These are phyloP conservation scores for Amiota mariae DNA, from an alignment of 2,888 invertebrate species.

Conservation along the genomic window DNA sequence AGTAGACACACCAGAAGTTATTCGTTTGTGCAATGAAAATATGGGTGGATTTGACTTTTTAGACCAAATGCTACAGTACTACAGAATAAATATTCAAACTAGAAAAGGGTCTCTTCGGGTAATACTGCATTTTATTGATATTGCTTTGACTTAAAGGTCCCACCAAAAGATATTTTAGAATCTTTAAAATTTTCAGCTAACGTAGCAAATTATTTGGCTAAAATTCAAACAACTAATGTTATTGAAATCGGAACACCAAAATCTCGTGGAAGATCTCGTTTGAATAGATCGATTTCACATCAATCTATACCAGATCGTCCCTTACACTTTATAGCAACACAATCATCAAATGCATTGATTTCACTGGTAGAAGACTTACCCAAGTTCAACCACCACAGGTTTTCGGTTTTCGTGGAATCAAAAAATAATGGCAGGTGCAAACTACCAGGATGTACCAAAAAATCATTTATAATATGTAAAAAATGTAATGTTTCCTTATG, in stretches of 20 bases:
- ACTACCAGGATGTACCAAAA: too few species aligned
- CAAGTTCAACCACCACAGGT: not conserved
- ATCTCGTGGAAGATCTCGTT: not conserved
- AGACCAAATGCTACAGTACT: slow-evolving; percentile 54
- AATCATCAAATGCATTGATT: not conserved
- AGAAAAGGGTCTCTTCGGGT: too few species aligned
- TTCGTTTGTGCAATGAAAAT: slow-evolving; percentile 47
- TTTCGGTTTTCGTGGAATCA: not conserved
- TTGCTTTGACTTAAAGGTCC: not conserved
- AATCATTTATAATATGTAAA: too few species aligned
- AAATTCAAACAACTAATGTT: not conserved
- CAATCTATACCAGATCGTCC: not conserved
- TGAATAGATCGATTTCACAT: not conserved
- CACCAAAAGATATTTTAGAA: not conserved
- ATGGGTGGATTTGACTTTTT: slow-evolving; percentile 61
- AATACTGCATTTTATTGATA: not conserved
- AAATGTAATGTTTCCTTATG: too few species aligned
- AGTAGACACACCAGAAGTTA: slow-evolving; percentile 51
- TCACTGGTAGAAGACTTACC: not conserved
- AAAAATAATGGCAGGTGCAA: too few species aligned
- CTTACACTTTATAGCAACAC: not conserved
- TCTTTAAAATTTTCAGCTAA: not conserved
- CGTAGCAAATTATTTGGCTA: not conserved
- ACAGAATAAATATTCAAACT: slow-evolving; percentile 47
- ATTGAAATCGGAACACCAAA: not conserved